Base-by-base conservation (phyloP, 2,888 invertebrate genomes). In the Drosophila buzzatii region DNA sequence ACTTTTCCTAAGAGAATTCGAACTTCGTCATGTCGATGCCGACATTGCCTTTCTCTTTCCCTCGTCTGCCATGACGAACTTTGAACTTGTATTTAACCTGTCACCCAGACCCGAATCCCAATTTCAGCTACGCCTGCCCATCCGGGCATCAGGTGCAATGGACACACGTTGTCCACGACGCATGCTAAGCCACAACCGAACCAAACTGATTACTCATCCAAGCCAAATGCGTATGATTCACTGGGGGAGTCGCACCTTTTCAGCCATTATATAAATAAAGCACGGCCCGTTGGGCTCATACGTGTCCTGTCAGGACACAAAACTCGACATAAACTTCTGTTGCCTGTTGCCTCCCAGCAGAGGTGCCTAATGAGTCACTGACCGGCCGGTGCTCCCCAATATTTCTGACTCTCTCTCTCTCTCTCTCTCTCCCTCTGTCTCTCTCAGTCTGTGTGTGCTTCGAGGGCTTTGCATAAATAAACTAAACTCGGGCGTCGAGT, bases 331-430 rank as follows among this genome's bases (percentile, higher is more conserved):
- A 37, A 53, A 53, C 20, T 37, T 53, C 23, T 5, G 27, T 27
- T 27, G 41, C 55, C 49, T 35, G 27, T 27, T 27, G 58, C 41
- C 41, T 64, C 52, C 63, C 52, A 55, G 55, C 44, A 49, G 65
- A 44, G 53, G 62, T 52, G 47, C 71, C 79, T 70, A 70, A 76
- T 85, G 88, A 88, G 85, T 88, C 88, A 88, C 73, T 85, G 81
- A 83, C 83, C 88, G 74, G 57, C 41, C 72, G 49, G 41, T 75
- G 76, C 71, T 71, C 63, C 33, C 49, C 49, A 51, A 47, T 12
- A 51, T 18, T 33, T 33, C 41, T 33, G 3, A 1, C n/a, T n/a
- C 8, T 47, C 16, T 23, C 8, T 45, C 23, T 49, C 4, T 1
- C 23, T 14, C 41, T 16, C 33, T 9, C 9, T 23, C 1, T 4